phyloP scores from a whole-genome alignment of 2,797 vertebrate genomes.

The Dallia pectoralis region DNA sequence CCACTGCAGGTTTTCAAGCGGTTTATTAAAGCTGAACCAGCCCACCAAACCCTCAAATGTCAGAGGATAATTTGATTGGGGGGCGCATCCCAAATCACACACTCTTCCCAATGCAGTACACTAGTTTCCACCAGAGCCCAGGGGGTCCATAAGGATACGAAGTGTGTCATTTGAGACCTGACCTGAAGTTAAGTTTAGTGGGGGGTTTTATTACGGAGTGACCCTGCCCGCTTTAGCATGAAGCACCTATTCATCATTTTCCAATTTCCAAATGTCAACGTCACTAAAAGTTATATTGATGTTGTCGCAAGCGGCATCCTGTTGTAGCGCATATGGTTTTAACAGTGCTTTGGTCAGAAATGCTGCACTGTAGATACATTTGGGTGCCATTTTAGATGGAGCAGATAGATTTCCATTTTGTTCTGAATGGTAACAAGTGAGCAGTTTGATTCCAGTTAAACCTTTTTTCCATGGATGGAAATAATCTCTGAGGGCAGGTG shows the following conservation, averaged over 20 bases:
- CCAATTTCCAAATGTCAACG: constrained; percentile 29
- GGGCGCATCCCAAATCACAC: not conserved
- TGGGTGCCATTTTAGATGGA: not conserved
- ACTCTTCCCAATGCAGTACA: not conserved
- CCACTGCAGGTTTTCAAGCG: not conserved
- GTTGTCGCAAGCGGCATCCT: not conserved
- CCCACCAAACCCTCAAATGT: constrained; percentile 9
- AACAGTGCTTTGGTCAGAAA: not conserved
- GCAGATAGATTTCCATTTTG: not conserved
- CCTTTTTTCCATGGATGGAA: not conserved
- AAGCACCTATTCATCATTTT: constrained; percentile 9
- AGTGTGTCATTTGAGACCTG: not conserved
- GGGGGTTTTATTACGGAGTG: constrained; percentile 25
- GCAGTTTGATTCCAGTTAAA: not conserved
- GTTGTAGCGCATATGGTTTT: not conserved
- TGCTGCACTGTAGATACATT: not conserved
- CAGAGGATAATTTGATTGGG: constrained; percentile 16
- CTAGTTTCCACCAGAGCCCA: not conserved
- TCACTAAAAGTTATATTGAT: constrained; percentile 4
- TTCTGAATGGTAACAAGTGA: not conserved
- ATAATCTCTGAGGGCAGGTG: not conserved
- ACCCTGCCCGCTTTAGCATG: constrained; percentile 3
- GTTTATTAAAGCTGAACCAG: constrained; percentile 13
- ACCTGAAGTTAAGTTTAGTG: constrained; percentile 17
- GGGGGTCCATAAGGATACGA: not conserved